phyloP scores from a whole-genome alignment of 2,888 invertebrate genomes.

The Thereva nobilitata region DNA sequence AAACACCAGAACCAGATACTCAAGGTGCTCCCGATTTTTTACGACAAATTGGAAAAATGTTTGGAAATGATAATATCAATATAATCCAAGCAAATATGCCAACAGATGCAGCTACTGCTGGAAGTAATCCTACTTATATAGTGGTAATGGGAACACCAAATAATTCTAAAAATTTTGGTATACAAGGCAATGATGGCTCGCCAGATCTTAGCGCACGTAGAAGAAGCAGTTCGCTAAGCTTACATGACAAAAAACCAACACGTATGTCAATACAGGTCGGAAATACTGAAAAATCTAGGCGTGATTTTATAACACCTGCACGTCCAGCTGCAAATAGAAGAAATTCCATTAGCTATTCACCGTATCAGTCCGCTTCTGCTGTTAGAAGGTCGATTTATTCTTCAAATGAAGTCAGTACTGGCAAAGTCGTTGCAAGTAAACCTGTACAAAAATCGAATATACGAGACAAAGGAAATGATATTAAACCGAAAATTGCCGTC shows the following conservation, averaged over 20 bases:
- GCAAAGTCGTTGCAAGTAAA: slow-evolving; percentile 6
- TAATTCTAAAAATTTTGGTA: not conserved
- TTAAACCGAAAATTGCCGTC: no score
- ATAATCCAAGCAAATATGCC: slow-evolving; percentile 42
- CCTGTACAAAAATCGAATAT: not conserved
- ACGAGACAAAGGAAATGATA: no score
- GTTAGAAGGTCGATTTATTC: slow-evolving; percentile 18
- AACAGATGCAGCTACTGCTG: not conserved
- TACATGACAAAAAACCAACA: slow-evolving; percentile 26
- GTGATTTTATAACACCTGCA: not conserved
- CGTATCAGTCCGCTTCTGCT: not conserved
- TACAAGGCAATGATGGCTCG: slow-evolving; percentile 11
- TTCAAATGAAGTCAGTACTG: not conserved
- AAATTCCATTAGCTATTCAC: not conserved
- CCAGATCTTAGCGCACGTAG: slow-evolving; percentile 28
- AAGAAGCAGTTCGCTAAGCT: slow-evolving; percentile 38
- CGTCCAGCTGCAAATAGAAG: not conserved
- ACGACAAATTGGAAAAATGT: slow-evolving; percentile 47
- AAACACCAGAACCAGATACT: not conserved
- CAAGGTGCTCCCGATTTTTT: slow-evolving; percentile 46
- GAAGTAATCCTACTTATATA: slow-evolving; percentile 39
- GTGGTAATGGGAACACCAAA: slow-evolving; percentile 38
- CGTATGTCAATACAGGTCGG: not conserved
- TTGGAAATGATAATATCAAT: slow-evolving; percentile 43
- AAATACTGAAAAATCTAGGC: not conserved